These are phyloP conservation scores for Melipona quadrifasciata DNA, from an alignment of 1,140 invertebrate genomes.

Conservation along the genomic window DNA sequence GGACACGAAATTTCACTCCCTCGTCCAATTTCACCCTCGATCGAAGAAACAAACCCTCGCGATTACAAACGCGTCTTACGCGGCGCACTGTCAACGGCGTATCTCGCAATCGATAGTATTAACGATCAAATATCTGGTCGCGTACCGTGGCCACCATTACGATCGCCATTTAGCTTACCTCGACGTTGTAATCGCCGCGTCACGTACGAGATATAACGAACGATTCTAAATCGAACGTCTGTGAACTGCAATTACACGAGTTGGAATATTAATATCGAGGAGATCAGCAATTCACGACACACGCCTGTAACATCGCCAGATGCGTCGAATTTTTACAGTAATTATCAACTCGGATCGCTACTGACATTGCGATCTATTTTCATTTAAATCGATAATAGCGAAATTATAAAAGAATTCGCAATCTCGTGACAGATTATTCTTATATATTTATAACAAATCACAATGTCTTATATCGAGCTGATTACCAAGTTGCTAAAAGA, in stretches of 20 bases:
- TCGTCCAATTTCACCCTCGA: background rate
- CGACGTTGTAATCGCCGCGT: slow-evolving; percentile 27
- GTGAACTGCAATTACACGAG: background rate
- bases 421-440: too few relatives aligned
- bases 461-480: too few relatives aligned
- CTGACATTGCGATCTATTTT: too few relatives aligned
- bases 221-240: too few relatives aligned
- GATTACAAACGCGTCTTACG: slow-evolving; percentile 4
- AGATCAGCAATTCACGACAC: background rate
- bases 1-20: slow-evolving; percentile 5
- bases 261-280: background rate
- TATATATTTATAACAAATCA: too few relatives aligned
- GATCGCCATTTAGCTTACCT: background rate
- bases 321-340: too few relatives aligned
- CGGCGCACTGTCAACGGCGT: background rate
- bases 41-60: background rate
- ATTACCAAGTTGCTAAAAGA: too few relatives aligned
- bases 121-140: slow-evolving; percentile 58
- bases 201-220: background rate
- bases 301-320: too few relatives aligned
- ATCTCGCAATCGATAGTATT: background rate
- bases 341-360: too few relatives aligned
- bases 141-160: slow-evolving; percentile 24
- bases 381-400: too few relatives aligned
- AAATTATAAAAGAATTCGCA: too few relatives aligned